Conservation (phyloP, 2,888 invertebrate species). For the Meteorus cinctellus region DNA sequence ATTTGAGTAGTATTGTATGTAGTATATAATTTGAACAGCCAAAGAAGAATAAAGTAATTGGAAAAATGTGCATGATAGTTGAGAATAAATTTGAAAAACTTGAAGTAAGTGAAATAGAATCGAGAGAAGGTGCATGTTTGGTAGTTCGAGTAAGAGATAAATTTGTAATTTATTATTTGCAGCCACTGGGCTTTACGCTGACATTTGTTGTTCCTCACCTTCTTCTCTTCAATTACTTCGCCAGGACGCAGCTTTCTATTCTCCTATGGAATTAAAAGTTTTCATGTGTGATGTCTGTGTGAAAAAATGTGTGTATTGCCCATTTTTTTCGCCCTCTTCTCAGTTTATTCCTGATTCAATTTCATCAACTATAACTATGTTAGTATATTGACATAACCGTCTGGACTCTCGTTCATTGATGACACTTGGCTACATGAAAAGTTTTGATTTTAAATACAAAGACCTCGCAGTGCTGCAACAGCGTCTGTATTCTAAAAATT, state of each 20-base stretch:
- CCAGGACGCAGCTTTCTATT: conserved; percentile 95
- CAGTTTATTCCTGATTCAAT: not conserved
- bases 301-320: conserved; percentile 37
- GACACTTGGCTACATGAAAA: not conserved
- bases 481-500: not conserved
- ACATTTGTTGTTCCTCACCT: conserved; percentile 78
- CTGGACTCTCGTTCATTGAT: not conserved
- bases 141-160: conserved; percentile 65
- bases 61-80: conserved; percentile 50
- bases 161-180: conserved; percentile 52
- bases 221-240: conserved; percentile 94
- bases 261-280: conserved; percentile 78
- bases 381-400: not conserved
- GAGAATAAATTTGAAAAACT: conserved; percentile 36
- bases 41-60: not conserved
- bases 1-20: conserved; percentile 46
- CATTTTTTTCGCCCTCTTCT: conserved; percentile 18
- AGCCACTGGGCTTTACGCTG: conserved; percentile 47
- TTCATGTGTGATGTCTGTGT: conserved; percentile 45
- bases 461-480: not conserved
- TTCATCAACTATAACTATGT: not conserved
- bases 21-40: conserved; percentile 26
- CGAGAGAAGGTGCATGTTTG: conserved; percentile 57
- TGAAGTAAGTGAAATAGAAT: conserved; percentile 50
- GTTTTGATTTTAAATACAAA: not conserved